Base-by-base conservation (phyloP, 2,888 invertebrate species). In the Athalia rosae region DNA sequence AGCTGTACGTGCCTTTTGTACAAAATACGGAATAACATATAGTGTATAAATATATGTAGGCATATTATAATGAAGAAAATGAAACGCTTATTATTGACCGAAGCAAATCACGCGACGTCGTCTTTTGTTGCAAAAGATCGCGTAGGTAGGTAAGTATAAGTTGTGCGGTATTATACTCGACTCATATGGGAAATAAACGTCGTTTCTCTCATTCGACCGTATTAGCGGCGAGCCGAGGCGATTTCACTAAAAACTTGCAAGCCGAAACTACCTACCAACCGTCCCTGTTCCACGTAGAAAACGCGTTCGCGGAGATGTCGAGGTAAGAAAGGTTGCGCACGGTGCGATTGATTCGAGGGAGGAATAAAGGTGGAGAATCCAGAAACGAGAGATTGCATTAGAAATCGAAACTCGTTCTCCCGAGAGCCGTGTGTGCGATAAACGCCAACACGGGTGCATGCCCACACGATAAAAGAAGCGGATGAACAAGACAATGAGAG, bases 1-100 rank as follows among this genome's bases (percentile, higher is more conserved):
- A 64, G 78, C 28, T 80, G 87, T 86, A 89, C 89, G 89, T 89
- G 89, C 86, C 84, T 84, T 78, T 82, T 84, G 84, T 82, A 84
- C 89, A 87, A 88, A 89, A 89, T 88, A 89, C 81, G 78, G 81
- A 85, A 84, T 85, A 86, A 28, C 28, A 28, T 28, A 28, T 28
- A 28, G 28, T 28, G 2, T 28, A 28, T 28, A 28, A 28, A 28
- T 28, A 28, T 28, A 28, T 28, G 28, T 28, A 28, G 28, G 28
- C 28, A 28, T 28, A 28, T 28, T 28, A 28, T 28, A 28, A 86
- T 85, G 84, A 85, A 84, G 83, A 85, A 86, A 85, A 84, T 80
- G 79, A 73, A 78, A 79, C 80, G 80, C 81, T 79, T 81, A 82
- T 28, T 28, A 28, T 77, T 76, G 78, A 76, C 69, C 80, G 73